Conservation (phyloP, 2,888 invertebrate genomes). For the Tricholauxania praeusta region DNA sequence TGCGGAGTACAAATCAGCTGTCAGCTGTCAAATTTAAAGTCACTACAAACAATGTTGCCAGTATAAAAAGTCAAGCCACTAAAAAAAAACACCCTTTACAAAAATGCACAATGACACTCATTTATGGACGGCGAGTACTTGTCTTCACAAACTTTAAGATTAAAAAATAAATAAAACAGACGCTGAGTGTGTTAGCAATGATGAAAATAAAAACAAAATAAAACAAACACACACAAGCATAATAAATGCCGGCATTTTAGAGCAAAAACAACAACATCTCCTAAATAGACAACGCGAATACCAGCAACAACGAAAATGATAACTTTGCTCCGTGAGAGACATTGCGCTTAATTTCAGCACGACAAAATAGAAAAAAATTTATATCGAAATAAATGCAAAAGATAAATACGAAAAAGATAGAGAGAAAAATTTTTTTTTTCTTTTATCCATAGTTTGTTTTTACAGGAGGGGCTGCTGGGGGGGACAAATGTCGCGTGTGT, state of each 20-base stretch:
- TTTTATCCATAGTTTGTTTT: neutral
- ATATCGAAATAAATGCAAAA: too few species aligned
- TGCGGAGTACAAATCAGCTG: too few species aligned
- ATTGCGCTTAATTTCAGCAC: too few species aligned
- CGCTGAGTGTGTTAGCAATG: neutral
- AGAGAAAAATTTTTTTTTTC: neutral
- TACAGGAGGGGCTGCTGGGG: neutral
- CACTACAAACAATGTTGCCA: too few species aligned
- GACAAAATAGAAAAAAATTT: too few species aligned
- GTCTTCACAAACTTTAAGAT: neutral
- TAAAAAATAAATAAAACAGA: constrained; percentile 9
- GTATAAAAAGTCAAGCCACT: too few species aligned
- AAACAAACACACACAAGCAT: neutral
- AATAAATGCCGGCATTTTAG: constrained; percentile 19
- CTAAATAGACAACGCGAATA: neutral
- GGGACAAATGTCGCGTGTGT: too few species aligned
- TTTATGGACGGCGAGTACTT: neutral
- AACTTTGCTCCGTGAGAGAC: too few species aligned
- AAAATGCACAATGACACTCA: neutral
- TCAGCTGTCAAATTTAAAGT: too few species aligned
- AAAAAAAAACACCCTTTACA: neutral
- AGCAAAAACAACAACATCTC: constrained; percentile 6
- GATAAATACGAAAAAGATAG: too few species aligned
- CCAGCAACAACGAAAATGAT: too few species aligned
- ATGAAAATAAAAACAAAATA: too few species aligned